phyloP scores from a whole-genome alignment of 2,888 invertebrate genomes.

The Gasteruption jaculator region DNA sequence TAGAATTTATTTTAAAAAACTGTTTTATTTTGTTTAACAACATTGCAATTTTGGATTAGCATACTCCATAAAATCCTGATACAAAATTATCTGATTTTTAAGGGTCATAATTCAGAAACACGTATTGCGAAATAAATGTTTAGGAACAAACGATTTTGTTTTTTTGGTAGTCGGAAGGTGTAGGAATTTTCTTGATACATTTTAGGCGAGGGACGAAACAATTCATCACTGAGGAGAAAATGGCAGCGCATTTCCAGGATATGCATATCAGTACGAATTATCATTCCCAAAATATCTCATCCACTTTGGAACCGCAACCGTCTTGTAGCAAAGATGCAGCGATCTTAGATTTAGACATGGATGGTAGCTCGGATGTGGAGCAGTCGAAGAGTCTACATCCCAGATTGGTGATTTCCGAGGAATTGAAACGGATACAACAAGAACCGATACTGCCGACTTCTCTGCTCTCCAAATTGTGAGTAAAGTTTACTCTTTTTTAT shows the following conservation, averaged over 20 bases:
- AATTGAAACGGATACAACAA: conserved; percentile 63
- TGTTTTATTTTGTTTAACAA: not conserved
- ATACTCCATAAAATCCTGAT: not conserved
- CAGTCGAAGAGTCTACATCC: conserved; percentile 39
- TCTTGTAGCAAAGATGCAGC: conserved; percentile 31
- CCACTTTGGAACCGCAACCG: conserved; percentile 21
- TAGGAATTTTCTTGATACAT: no score
- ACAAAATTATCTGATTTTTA: not conserved
- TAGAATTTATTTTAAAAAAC: no score
- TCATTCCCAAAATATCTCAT: conserved; percentile 24
- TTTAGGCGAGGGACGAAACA: conserved; percentile 60
- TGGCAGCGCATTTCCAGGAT: conserved; percentile 74
- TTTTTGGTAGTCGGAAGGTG: no score
- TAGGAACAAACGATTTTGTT: no score
- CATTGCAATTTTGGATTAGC: not conserved
- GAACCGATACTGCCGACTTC: conserved; percentile 66
- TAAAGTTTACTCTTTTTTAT: no score
- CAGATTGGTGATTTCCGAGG: conserved; percentile 63
- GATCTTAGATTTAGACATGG: conserved; percentile 26
- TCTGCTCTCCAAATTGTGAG: conserved; percentile 55
- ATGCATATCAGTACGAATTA: conserved; percentile 62
- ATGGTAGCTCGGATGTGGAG: conserved; percentile 26
- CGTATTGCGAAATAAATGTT: no score
- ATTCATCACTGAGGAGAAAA: conserved; percentile 78
- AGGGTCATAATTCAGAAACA: not conserved